Conservation (phyloP, 2,113 vertebrate genomes). For the Triplophysa rosa region DNA sequence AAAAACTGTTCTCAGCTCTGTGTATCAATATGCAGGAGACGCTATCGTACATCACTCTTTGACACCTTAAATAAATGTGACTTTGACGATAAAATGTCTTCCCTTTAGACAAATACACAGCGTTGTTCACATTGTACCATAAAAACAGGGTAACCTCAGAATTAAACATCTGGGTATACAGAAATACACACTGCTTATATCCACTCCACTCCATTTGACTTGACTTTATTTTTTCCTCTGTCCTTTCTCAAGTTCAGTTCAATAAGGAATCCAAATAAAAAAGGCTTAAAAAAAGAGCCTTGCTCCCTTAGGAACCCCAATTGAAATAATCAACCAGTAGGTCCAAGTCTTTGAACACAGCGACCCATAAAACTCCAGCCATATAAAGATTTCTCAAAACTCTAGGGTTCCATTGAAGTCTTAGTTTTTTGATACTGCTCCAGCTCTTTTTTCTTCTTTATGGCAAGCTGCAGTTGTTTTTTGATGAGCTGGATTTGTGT, state of each 20-base stretch:
- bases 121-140: not conserved
- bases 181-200: conserved; percentile 29
- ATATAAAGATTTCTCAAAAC: conserved; percentile 5
- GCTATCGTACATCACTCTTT: conserved; percentile 48
- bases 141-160: conserved; percentile 34
- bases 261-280: conserved; percentile 6
- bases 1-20: conserved; percentile 40
- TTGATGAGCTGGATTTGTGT: conserved; percentile 91
- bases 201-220: conserved; percentile 18
- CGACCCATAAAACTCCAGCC: conserved; percentile 17
- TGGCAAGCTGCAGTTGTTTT: conserved; percentile 89
- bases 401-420: conserved; percentile 53
- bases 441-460: conserved; percentile 91
- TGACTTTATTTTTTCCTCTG: not conserved
- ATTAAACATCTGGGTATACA: conserved; percentile 3
- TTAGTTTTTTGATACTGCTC: conserved; percentile 88
- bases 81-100: conserved; percentile 43
- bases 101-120: conserved; percentile 15
- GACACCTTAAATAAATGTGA: conserved; percentile 48
- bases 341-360: conserved; percentile 26
- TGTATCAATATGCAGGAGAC: conserved; percentile 47
- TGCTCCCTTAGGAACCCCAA: conserved; percentile 28
- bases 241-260: conserved; percentile 3
- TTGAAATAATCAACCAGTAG: conserved; percentile 31
- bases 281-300: conserved; percentile 34